A percentile compares a stretch with the other conserved stretches of the same genome.
phyloP scores from a whole-genome alignment of 2,888 invertebrate genomes.

The Cotesia congregata region DNA sequence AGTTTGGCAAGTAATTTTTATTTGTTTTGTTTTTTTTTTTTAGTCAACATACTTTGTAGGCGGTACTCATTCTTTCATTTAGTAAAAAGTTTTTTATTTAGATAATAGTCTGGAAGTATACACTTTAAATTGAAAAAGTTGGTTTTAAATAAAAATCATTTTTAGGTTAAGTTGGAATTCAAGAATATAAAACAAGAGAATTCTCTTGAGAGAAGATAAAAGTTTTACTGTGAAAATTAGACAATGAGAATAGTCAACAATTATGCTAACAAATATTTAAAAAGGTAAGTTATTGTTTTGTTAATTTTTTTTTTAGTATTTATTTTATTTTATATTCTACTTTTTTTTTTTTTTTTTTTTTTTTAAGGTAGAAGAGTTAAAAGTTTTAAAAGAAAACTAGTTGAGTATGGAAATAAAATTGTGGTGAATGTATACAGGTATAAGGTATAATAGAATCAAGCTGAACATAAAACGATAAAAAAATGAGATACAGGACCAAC shows the following conservation, averaged over 20 bases:
- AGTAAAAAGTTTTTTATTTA: slow-evolving; percentile 2
- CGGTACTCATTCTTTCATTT: slow-evolving; percentile 8
- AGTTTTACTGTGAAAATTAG: not conserved
- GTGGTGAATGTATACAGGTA: not conserved
- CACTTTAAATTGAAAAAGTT: not conserved
- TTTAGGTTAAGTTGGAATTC: too few species aligned
- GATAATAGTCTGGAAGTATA: not conserved
- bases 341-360: not conserved
- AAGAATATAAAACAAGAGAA: not conserved
- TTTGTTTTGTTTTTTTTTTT: not conserved
- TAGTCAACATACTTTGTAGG: slow-evolving; percentile 13
- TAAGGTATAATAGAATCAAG: not conserved
- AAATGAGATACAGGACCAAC: slow-evolving; percentile 2
- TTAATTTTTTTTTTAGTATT: too few species aligned
- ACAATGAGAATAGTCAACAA: not conserved
- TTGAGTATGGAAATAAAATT: not conserved
- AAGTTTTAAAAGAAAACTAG: not conserved
- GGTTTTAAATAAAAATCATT: too few species aligned
- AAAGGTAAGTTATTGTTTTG: not conserved
- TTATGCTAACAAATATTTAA: not conserved
- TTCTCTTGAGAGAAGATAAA: not conserved
- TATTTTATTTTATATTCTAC: not conserved
- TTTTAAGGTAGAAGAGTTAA: not conserved
- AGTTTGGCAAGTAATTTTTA: not conserved
- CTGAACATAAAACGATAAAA: not conserved